A percentile compares a stretch with the other conserved stretches of the same genome.
Conservation (phyloP, 1,140 invertebrate species). For the Globodera rostochiensis region DNA sequence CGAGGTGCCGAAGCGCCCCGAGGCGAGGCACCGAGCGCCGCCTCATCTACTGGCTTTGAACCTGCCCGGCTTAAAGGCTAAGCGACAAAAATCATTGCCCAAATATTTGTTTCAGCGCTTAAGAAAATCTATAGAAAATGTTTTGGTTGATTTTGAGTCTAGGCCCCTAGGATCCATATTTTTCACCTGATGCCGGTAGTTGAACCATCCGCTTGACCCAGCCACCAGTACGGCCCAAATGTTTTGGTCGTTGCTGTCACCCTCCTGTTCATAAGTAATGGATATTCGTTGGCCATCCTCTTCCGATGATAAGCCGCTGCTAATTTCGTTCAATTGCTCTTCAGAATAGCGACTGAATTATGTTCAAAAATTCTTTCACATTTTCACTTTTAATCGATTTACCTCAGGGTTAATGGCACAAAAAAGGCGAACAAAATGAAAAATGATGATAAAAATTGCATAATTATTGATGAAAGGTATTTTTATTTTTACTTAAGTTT, state of each 20-base stretch:
- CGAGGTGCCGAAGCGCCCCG: no score
- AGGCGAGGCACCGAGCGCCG: no score
- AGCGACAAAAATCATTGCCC: no score
- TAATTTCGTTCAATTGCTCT: not conserved
- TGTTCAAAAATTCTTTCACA: not conserved
- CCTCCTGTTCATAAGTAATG: not conserved
- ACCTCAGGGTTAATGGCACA: not conserved
- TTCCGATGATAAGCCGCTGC: not conserved
- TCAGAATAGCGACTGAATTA: not conserved
- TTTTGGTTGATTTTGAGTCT: not conserved
- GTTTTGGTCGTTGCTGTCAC: conserved; percentile 53
- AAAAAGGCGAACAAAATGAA: not conserved
- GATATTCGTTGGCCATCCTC: not conserved
- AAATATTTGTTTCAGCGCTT: no score
- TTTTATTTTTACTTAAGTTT: not conserved
- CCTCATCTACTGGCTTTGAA: no score
- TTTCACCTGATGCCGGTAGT: conserved; percentile 72
- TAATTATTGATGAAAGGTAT: not conserved
- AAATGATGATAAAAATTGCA: not conserved
- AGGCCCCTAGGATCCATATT: no score
- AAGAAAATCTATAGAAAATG: not conserved
- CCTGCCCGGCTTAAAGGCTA: no score
- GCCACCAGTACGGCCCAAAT: conserved; percentile 73
- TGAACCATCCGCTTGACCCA: conserved; percentile 71
- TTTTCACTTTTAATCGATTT: not conserved